phyloP scores from a whole-genome alignment of 2,113 vertebrate species.

The Dicaeum eximium region DNA sequence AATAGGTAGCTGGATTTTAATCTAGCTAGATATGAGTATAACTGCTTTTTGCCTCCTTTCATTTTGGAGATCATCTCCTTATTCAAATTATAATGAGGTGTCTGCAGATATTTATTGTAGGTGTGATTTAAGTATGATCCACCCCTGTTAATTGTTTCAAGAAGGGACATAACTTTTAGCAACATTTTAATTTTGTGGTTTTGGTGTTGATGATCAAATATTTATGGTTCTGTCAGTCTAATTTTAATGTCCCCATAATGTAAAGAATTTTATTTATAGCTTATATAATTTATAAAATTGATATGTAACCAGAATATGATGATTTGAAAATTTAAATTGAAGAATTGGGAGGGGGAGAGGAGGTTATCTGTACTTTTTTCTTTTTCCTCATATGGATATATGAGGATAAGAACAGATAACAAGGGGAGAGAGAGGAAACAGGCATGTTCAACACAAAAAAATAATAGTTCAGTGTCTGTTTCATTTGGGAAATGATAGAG shows the following conservation, averaged over 20 bases:
- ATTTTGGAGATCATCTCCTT: background rate
- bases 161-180: background rate
- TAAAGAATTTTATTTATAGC: background rate
- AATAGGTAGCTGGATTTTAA: background rate
- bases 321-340: background rate
- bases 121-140: background rate
- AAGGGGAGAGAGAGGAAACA: background rate
- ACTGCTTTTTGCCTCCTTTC: background rate
- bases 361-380: background rate
- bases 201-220: background rate
- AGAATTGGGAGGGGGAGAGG: accelerated
- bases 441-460: background rate
- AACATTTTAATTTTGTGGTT: background rate
- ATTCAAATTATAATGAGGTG: background rate
- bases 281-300: background rate
- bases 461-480: background rate
- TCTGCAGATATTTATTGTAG: background rate
- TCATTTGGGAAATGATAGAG: background rate
- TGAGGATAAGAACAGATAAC: background rate
- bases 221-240: background rate
- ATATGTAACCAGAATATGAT: background rate
- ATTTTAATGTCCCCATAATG: background rate
- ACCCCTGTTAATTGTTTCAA: background rate
- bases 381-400: background rate
- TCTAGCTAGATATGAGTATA: background rate